A percentile compares a stretch with the other conserved stretches of the same genome.
phyloP scores from a whole-genome alignment of 2,888 invertebrate species.

The Enchytraeus crypticus region DNA sequence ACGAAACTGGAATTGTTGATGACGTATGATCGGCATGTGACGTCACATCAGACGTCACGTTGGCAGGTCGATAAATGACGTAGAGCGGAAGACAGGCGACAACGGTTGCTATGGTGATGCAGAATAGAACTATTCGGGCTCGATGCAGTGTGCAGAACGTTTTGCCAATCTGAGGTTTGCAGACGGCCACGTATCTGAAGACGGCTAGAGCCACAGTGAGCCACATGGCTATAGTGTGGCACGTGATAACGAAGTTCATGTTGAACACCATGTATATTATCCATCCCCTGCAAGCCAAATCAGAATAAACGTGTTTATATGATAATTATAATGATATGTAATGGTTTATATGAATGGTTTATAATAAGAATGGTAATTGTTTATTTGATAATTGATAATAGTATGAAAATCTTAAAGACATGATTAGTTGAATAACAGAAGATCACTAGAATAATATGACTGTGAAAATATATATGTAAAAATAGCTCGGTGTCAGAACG shows the following conservation, averaged over 20 bases:
- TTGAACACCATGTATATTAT: constrained; percentile 39
- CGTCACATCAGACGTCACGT: constrained; percentile 8
- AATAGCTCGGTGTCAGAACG: too few species aligned
- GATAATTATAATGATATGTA: constrained; percentile 3
- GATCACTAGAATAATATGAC: too few species aligned
- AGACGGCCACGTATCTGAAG: constrained; percentile 66
- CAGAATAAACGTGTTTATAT: neutral
- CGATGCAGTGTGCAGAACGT: constrained; percentile 36
- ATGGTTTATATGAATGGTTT: constrained; percentile 25
- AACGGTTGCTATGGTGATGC: constrained; percentile 18
- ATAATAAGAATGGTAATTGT: neutral
- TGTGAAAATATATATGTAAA: too few species aligned
- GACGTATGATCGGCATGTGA: too few species aligned
- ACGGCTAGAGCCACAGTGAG: constrained; percentile 83
- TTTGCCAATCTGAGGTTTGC: constrained; percentile 41
- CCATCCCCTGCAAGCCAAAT: constrained; percentile 32
- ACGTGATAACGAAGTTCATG: constrained; percentile 42
- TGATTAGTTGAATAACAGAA: too few species aligned
- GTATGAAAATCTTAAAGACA: too few species aligned
- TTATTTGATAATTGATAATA: too few species aligned
- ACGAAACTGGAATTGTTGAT: neutral
- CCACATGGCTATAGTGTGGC: constrained; percentile 83
- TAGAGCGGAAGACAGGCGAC: constrained; percentile 41
- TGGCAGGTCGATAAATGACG: constrained; percentile 32
- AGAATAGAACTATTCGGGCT: constrained; percentile 56